phyloP scores from a whole-genome alignment of 2,888 invertebrate genomes.

The Digitonthophagus gazella region DNA sequence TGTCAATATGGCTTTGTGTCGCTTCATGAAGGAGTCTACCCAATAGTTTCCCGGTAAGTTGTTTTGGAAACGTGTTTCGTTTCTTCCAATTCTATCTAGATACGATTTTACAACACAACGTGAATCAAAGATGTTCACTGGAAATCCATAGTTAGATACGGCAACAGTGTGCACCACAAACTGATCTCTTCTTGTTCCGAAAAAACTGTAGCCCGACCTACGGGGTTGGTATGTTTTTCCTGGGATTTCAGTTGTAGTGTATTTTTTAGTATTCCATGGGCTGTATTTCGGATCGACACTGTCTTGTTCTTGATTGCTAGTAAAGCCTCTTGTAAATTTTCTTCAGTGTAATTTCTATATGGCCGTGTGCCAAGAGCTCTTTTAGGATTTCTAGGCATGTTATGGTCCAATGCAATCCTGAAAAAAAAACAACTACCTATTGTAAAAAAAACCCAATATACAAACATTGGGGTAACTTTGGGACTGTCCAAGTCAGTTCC shows the following conservation, averaged over 20 bases:
- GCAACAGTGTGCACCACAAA: not conserved
- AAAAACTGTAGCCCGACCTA: too few species aligned
- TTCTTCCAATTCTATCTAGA: not conserved
- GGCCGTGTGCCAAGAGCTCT: not conserved
- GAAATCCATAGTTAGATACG: not conserved
- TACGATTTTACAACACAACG: not conserved
- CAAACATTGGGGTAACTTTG: too few species aligned
- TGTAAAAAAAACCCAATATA: too few species aligned
- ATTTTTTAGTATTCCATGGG: too few species aligned
- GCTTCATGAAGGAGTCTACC: not conserved
- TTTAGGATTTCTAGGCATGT: not conserved
- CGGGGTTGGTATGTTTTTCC: too few species aligned
- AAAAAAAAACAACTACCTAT: too few species aligned
- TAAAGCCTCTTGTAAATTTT: not conserved
- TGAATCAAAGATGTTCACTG: not conserved
- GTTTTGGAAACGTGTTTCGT: not conserved
- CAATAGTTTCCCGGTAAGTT: slow-evolving; percentile 1
- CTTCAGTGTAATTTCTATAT: not conserved
- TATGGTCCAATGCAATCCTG: too few species aligned
- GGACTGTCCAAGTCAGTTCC: too few species aligned
- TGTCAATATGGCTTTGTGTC: not conserved
- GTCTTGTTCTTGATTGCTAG: not conserved
- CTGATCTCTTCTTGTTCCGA: too few species aligned
- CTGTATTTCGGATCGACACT: not conserved
- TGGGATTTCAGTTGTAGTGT: too few species aligned